Percentiles rank a stretch among this genome's conserved stretches.
Evolutionary conservation across 2,888 invertebrate genomes (phyloP).

Genomic region (Bombylius major): DNA sequence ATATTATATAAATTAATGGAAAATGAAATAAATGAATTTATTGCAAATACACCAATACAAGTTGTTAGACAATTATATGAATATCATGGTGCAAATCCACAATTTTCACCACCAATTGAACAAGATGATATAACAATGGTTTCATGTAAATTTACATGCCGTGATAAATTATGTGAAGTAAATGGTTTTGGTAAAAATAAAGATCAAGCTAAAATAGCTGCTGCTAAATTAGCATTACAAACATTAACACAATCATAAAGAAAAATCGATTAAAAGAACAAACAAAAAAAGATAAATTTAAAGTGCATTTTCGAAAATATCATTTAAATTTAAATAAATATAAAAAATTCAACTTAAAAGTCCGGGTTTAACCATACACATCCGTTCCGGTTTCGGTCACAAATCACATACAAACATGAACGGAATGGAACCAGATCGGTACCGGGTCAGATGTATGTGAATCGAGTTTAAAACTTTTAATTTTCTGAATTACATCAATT

Average conservation of each 20-base stretch:
- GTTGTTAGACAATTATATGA: constrained; percentile 81
- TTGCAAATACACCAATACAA: constrained; percentile 72
- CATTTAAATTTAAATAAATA: no score
- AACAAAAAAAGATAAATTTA: no score
- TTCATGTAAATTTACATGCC: constrained; percentile 47
- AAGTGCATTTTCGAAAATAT: no score
- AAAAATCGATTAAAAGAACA: no score
- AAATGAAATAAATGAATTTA: constrained; percentile 73
- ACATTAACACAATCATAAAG: constrained; percentile 16
- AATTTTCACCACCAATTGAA: constrained; percentile 39
- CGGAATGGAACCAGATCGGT: no score
- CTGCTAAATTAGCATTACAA: constrained; percentile 63
- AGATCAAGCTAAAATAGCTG: constrained; percentile 59
- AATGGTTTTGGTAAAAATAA: constrained; percentile 61
- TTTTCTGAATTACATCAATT: no score
- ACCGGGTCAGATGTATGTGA: no score
- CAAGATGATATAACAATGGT: constrained; percentile 42
- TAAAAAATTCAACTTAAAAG: no score
- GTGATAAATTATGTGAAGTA: constrained; percentile 45
- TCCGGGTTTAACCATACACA: no score
- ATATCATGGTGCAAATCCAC: constrained; percentile 60
- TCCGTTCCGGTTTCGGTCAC: no score
- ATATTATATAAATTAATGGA: constrained; percentile 75
- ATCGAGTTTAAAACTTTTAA: no score
- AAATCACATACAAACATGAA: no score